Evolutionary conservation across 2,888 invertebrate species (phyloP).

Genomic region (Catocala fraxini): DNA sequence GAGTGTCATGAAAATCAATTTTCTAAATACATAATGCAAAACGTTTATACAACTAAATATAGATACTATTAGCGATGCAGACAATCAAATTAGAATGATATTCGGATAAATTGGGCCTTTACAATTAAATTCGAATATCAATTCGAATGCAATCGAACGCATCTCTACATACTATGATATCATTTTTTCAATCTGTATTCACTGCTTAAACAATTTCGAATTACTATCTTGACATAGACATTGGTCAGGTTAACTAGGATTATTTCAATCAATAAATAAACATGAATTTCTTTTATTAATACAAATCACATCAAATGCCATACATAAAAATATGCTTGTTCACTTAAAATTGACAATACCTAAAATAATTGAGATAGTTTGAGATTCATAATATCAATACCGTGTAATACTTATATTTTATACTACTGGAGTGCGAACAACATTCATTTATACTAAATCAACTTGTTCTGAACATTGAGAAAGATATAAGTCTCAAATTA

Average conservation of each 20-base stretch:
- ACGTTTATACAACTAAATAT: not conserved
- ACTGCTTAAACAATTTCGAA: too few relatives aligned
- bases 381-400: slow-evolving; percentile 49
- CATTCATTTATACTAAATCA: slow-evolving; percentile 30
- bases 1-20: slow-evolving; percentile 15
- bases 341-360: slow-evolving; percentile 38
- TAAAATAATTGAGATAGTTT: slow-evolving; percentile 46
- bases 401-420: slow-evolving; percentile 25
- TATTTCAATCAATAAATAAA: not conserved
- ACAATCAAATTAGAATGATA: not conserved
- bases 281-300: slow-evolving; percentile 1
- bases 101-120: not conserved
- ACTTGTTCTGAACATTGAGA: slow-evolving; percentile 8
- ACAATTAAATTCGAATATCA: too few relatives aligned
- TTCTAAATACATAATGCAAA: not conserved
- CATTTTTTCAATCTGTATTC: too few relatives aligned
- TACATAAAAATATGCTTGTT: slow-evolving; percentile 36
- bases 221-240: too few relatives aligned
- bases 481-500: slow-evolving; percentile 11
- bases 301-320: slow-evolving; percentile 4
- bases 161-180: too few relatives aligned
- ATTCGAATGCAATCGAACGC: too few relatives aligned
- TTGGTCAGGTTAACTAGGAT: too few relatives aligned
- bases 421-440: slow-evolving; percentile 37
- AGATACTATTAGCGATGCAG: too few relatives aligned